phyloP scores from a whole-genome alignment of 1,140 invertebrate species.

The Musca vetustissima region DNA sequence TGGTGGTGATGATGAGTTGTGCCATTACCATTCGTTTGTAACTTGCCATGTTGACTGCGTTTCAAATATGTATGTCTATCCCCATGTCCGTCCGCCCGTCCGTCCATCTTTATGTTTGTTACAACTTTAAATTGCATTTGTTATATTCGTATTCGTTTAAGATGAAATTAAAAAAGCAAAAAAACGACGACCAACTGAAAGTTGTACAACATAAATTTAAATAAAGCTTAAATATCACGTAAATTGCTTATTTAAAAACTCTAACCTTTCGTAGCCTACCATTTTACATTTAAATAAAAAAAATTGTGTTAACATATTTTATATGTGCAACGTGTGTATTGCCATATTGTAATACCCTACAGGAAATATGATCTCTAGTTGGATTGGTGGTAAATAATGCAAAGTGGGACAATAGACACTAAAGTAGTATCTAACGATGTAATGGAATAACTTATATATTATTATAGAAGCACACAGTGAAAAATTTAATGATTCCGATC shows the following conservation, averaged over 20 bases:
- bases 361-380: no score
- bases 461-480: no score
- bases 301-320: no score
- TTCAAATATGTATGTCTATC: background rate
- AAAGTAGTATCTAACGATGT: no score
- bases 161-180: slow-evolving; percentile 15
- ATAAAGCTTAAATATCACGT: slow-evolving; percentile 24
- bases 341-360: no score
- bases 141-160: slow-evolving; percentile 11
- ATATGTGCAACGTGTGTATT: no score
- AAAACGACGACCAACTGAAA: slow-evolving; percentile 27
- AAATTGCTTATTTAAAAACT: slow-evolving; percentile 22
- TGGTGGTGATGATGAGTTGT: slow-evolving; percentile 2
- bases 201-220: slow-evolving; percentile 23
- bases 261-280: slow-evolving; percentile 10
- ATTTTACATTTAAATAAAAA: no score
- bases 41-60: slow-evolving; percentile 2
- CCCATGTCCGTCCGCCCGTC: background rate
- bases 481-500: no score
- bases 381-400: no score
- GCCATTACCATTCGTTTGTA: no score
- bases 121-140: slow-evolving; percentile 22
- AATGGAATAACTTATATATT: no score
- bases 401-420: no score
- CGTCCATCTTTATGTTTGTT: background rate